Base-by-base conservation (phyloP, 1,140 invertebrate species). In the Drosophila gunungcola region DNA sequence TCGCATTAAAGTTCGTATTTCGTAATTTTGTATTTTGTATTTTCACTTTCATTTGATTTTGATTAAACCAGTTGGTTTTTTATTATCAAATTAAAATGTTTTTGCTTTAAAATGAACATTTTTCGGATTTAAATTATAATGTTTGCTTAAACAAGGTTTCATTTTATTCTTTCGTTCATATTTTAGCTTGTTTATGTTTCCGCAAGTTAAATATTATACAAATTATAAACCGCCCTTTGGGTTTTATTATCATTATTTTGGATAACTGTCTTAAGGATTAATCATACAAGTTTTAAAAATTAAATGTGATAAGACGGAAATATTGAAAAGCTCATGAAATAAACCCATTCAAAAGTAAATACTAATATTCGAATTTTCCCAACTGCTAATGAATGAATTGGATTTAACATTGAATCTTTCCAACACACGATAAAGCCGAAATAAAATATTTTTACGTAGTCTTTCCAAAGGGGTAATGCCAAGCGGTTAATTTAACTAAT, bases 41-140 rank as follows among this genome's bases (percentile, higher is more conserved):
- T 68, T 68, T 65, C 60, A 64, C 61, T 42, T 51, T 67, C 29
- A 34, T 48, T 41, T 41, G 61, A 36, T 43, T 34, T 34, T 60
- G 10, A 63, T 10, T 32, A 68, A 68, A 68, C 64, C 64, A 52
- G 64, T 65, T 65, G 46, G 6, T 9, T 12, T 52, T 49, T 45
- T 32, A 52, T 43, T 11, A 21, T 21, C 38, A 27, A 12, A 29
- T 52, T 41, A 29, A 64, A 49, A 10, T 42, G 36, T 27, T 29
- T 36, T 21, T 43, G 61, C 2, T 16, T 34, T 9, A 16, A 13
- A 63, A 12, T 42, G 27, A 36, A 68, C 27, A 34, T 43, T 13
- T 32, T 56, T 62, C 36, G 10, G n/a, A 36, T n/a, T 64, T 3
- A 29, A 25, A 16, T 49, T 32, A n/a, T 7, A 36, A 36, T 27